Evolutionary conservation across 1,140 invertebrate genomes (phyloP).

Genomic region (Gerris buenoi): DNA sequence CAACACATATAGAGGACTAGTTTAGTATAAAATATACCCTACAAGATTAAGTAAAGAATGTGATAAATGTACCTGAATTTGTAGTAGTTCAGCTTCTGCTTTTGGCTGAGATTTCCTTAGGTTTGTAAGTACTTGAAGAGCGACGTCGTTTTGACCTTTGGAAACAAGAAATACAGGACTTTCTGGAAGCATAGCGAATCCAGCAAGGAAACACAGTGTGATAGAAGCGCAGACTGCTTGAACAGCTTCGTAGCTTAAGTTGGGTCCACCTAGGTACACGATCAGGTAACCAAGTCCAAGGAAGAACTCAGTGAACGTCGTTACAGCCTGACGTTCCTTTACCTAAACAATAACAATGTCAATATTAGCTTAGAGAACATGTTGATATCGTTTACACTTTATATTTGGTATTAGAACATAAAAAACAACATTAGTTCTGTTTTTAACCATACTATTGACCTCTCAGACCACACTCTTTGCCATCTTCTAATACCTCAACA

Average conservation of each 20-base stretch:
- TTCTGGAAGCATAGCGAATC: not conserved
- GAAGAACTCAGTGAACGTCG: not conserved
- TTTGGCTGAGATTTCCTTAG: not conserved
- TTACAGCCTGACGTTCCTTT: not conserved
- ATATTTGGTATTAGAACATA: too few relatives aligned
- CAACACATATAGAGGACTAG: too few relatives aligned
- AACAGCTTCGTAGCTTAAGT: not conserved
- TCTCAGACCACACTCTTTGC: too few relatives aligned
- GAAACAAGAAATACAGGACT: not conserved
- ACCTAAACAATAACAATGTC: not conserved
- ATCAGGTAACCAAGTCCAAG: not conserved
- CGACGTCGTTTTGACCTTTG: not conserved
- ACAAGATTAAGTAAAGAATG: too few relatives aligned
- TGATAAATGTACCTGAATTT: constrained; percentile 1
- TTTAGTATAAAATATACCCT: too few relatives aligned
- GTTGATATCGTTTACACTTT: too few relatives aligned
- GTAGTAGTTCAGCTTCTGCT: not conserved
- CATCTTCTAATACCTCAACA: too few relatives aligned
- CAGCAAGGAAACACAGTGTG: not conserved
- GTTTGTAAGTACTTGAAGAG: not conserved
- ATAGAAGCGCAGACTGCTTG: not conserved
- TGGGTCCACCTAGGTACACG: not conserved
- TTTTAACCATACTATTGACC: too few relatives aligned
- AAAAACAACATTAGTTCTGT: too few relatives aligned
- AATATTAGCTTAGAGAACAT: too few relatives aligned